A percentile compares a stretch with the other conserved stretches of the same genome.
These are phyloP conservation scores for Nothoprocta perdicaria DNA, from an alignment of 2,113 vertebrate genomes.

Conservation along the genomic window DNA sequence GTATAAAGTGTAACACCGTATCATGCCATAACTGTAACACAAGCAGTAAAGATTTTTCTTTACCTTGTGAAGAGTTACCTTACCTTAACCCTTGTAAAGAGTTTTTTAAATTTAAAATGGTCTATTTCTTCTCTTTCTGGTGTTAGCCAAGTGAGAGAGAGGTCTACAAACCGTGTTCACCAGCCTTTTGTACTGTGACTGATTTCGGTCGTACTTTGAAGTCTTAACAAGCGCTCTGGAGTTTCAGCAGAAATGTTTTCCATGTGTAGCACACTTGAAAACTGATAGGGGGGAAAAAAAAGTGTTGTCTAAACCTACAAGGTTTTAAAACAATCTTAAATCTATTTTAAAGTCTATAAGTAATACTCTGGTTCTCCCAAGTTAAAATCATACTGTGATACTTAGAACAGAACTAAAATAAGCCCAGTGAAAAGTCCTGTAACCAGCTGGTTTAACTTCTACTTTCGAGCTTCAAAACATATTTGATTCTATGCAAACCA, in stretches of 20 bases:
- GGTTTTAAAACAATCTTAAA: conserved; percentile 17
- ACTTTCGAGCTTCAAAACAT: conserved; percentile 41
- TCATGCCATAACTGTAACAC: neutral
- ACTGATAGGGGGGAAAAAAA: neutral
- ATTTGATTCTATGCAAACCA: conserved; percentile 42
- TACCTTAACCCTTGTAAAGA: neutral
- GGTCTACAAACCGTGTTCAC: neutral
- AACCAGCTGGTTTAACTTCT: conserved; percentile 51
- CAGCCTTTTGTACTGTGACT: neutral
- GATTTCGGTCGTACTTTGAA: neutral
- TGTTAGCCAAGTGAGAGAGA: neutral
- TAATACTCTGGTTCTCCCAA: conserved; percentile 19
- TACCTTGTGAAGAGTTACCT: neutral
- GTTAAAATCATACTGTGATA: conserved; percentile 1
- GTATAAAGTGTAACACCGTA: neutral
- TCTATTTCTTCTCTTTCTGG: neutral
- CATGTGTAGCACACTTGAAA: conserved; percentile 1
- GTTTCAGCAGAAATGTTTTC: conserved; percentile 22
- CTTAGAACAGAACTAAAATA: conserved; percentile 24
- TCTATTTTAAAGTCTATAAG: conserved; percentile 16
- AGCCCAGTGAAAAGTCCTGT: conserved; percentile 19
- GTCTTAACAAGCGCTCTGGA: conserved; percentile 30
- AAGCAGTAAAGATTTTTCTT: neutral
- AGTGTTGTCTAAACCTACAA: neutral
- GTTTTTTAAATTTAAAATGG: no score